Conservation (phyloP, 2,113 vertebrate genomes). For the Sialia sialis region DNA sequence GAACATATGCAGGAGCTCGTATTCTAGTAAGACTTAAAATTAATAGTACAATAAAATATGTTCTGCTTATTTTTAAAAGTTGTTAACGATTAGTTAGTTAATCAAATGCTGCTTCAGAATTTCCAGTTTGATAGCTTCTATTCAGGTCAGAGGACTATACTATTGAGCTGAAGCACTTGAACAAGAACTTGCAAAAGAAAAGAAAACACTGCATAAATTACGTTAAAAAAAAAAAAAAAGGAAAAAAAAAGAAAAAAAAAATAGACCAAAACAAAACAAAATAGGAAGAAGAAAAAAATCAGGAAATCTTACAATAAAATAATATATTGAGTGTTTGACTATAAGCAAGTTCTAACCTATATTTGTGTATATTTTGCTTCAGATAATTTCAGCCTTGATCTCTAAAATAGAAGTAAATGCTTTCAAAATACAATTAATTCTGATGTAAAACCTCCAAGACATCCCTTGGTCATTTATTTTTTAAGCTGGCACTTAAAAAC, state of each 20-base stretch:
- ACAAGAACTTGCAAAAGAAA: neutral
- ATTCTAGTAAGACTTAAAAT: neutral
- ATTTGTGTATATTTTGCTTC: neutral
- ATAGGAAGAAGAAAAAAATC: too few relatives aligned
- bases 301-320: neutral
- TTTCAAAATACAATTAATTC: neutral
- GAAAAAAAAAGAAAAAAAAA: too few relatives aligned
- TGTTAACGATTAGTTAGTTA: neutral
- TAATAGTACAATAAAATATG: neutral
- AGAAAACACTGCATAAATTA: neutral
- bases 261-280: neutral
- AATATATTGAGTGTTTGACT: neutral
- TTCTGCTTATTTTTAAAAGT: neutral
- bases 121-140: neutral
- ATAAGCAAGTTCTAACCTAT: neutral
- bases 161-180: neutral
- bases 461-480: neutral
- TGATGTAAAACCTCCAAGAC: neutral
- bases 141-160: neutral
- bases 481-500: neutral
- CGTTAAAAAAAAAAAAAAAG: rapidly evolving
- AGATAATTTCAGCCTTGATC: neutral
- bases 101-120: neutral
- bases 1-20: neutral
- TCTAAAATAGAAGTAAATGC: neutral